Evolutionary conservation across 2,888 invertebrate species (phyloP).

Genomic region (Amiota minor): DNA sequence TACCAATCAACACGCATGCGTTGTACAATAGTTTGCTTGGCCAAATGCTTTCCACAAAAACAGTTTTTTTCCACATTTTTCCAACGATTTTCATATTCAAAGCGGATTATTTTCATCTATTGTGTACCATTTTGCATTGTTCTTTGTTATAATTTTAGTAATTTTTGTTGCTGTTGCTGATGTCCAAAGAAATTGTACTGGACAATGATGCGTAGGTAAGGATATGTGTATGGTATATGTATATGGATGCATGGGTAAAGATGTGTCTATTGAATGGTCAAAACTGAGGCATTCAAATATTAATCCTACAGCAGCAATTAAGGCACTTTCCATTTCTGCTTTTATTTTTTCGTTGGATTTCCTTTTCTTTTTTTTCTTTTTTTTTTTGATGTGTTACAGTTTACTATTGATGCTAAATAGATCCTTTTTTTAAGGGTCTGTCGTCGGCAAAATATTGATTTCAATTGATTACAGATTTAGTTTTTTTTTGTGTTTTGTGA

Average conservation of each 20-base stretch:
- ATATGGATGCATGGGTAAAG: not conserved
- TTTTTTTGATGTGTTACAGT: not conserved
- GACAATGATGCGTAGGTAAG: constrained; percentile 10
- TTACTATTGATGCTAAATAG: not conserved
- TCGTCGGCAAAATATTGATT: constrained; percentile 29
- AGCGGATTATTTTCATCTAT: constrained; percentile 67
- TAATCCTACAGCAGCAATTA: constrained; percentile 63
- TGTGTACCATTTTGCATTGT: not conserved
- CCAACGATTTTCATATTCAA: constrained; percentile 57
- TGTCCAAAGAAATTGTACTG: not conserved
- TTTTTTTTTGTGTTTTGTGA: not conserved
- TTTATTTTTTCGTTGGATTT: not conserved
- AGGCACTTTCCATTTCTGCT: constrained; percentile 60
- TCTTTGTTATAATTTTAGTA: not conserved
- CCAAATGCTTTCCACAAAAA: constrained; percentile 21
- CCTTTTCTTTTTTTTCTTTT: not conserved
- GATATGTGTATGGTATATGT: not conserved
- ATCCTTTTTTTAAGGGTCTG: constrained; percentile 7
- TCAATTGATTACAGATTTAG: constrained; percentile 14
- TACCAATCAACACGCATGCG: not conserved
- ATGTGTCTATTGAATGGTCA: constrained; percentile 2
- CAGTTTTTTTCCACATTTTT: constrained; percentile 32
- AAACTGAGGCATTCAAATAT: constrained; percentile 29
- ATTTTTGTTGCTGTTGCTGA: constrained; percentile 2
- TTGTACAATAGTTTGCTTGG: constrained; percentile 1